Conservation (phyloP, 2,888 invertebrate species). For the Rosalia funebris region DNA sequence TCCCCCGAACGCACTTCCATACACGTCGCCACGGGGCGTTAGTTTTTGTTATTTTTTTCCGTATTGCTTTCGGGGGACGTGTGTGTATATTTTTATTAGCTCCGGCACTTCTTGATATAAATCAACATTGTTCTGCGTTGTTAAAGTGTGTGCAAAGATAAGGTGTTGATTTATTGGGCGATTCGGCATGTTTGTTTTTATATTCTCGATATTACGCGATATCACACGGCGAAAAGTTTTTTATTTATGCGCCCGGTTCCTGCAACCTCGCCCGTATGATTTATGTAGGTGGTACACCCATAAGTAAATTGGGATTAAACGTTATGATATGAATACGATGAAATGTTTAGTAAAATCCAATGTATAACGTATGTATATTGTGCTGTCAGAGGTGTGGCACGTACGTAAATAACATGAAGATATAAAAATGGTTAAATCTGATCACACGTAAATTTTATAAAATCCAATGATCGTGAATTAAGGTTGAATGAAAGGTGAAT, state of each 20-base stretch:
- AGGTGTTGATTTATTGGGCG: slow-evolving; percentile 56
- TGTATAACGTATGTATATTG: too few relatives aligned
- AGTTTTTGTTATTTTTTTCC: slow-evolving; percentile 31
- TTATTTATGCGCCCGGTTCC: slow-evolving; percentile 30
- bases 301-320: too few relatives aligned
- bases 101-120: slow-evolving; percentile 56
- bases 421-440: too few relatives aligned
- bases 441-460: too few relatives aligned
- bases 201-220: slow-evolving; percentile 30
- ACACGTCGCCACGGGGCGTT: slow-evolving; percentile 42
- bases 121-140: slow-evolving; percentile 58
- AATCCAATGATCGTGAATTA: too few relatives aligned
- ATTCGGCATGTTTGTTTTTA: slow-evolving; percentile 50
- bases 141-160: slow-evolving; percentile 58
- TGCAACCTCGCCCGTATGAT: too few relatives aligned
- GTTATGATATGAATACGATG: too few relatives aligned
- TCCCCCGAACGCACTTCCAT: slow-evolving; percentile 35
- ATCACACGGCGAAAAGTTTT: slow-evolving; percentile 28
- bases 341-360: too few relatives aligned
- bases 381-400: too few relatives aligned
- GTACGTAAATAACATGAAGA: too few relatives aligned
- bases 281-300: too few relatives aligned
- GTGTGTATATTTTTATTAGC: slow-evolving; percentile 56
- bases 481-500: too few relatives aligned
- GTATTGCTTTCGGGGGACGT: slow-evolving; percentile 33